phyloP scores from a whole-genome alignment of 2,113 vertebrate genomes.

The Paratilapia polleni region DNA sequence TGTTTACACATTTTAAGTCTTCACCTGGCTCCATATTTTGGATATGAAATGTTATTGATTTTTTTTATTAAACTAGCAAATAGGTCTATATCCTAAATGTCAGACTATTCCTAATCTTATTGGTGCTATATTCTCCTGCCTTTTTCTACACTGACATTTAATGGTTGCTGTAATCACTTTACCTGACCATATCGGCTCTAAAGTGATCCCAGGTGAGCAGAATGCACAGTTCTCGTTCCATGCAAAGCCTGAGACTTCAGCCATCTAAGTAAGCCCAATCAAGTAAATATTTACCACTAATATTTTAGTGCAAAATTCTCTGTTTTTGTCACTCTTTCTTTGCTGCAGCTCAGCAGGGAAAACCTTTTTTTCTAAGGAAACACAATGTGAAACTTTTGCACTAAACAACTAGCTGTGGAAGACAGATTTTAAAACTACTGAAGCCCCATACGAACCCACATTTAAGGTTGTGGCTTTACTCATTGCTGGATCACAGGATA shows the following conservation, averaged over 20 bases:
- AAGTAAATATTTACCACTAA: neutral
- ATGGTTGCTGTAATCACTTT: neutral
- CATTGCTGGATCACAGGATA: neutral
- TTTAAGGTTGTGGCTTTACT: conserved; percentile 4
- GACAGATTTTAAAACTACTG: neutral
- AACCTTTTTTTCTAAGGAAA: neutral
- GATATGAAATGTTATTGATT: neutral
- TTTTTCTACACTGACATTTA: neutral
- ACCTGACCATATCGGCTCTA: neutral
- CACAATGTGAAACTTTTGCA: neutral
- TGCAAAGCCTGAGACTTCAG: neutral
- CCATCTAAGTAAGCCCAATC: neutral
- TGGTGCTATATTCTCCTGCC: neutral
- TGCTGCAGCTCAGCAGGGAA: neutral
- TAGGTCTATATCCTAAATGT: no score
- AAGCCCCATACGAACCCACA: neutral
- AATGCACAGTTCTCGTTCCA: neutral
- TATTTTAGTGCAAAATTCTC: neutral
- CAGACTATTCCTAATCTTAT: no score
- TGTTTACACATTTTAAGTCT: neutral
- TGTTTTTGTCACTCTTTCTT: neutral
- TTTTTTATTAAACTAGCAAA: no score
- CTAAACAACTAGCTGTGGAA: neutral
- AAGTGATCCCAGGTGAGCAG: neutral
- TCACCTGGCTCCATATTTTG: neutral